Conservation (phyloP, 2,797 vertebrate genomes). For the Chanos chanos region DNA sequence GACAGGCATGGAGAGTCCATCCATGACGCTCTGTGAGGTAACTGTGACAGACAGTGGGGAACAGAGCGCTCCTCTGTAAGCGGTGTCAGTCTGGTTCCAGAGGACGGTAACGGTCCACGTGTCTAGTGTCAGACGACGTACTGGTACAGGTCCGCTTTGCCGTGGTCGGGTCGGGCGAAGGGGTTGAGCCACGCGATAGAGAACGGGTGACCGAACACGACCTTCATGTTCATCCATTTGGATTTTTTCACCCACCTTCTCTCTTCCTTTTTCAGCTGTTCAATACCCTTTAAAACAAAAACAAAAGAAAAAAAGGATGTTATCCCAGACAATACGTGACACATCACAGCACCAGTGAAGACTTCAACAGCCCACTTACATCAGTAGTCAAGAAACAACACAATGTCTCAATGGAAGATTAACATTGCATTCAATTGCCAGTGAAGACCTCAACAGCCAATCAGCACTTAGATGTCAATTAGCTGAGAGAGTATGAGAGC, state of each 20-base stretch:
- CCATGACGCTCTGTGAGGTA: too few relatives aligned
- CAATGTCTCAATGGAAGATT: not conserved
- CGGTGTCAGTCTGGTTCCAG: constrained; percentile 30
- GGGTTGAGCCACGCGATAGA: constrained; percentile 95
- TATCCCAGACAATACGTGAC: too few relatives aligned
- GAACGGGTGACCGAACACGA: constrained; percentile 97
- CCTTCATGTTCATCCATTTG: constrained; percentile 98
- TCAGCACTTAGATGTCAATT: too few relatives aligned
- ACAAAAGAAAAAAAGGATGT: not conserved
- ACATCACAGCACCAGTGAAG: too few relatives aligned
- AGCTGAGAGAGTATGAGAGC: too few relatives aligned
- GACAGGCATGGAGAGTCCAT: constrained; percentile 19
- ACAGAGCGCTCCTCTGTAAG: constrained; percentile 52
- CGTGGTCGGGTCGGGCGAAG: constrained; percentile 89
- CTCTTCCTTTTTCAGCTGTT: constrained; percentile 99
- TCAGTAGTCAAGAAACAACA: not conserved
- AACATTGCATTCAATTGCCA: too few relatives aligned
- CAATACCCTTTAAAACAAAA: constrained; percentile 86
- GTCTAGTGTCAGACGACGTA: constrained; percentile 86
- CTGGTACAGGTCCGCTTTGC: constrained; percentile 93
- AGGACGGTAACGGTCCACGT: not conserved
- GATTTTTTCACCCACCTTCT: constrained; percentile 95
- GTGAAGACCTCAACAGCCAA: too few relatives aligned
- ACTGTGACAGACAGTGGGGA: too few relatives aligned
- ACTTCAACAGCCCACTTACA: too few relatives aligned